These are phyloP conservation scores for Semaprochilodus insignis DNA, from an alignment of 2,797 vertebrate genomes.

Conservation along the genomic window DNA sequence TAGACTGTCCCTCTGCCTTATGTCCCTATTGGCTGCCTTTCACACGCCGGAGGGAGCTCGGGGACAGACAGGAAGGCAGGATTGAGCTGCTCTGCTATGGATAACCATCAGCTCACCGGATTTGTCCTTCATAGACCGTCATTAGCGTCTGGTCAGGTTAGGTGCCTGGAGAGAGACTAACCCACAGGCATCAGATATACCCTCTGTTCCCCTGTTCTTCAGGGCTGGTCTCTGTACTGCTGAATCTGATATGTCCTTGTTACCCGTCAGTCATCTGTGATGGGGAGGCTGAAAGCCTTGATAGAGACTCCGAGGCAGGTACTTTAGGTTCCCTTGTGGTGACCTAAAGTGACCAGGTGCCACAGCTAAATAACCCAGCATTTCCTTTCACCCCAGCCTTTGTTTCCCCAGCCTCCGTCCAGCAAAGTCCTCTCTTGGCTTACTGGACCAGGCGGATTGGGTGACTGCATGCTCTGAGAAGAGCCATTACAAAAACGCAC, in stretches of 20 bases:
- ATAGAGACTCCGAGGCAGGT: constrained; percentile 33
- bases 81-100: constrained; percentile 45
- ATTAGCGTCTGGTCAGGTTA: constrained; percentile 51
- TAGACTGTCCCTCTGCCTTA: constrained; percentile 10
- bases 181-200: constrained; percentile 36
- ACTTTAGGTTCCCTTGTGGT: constrained; percentile 30
- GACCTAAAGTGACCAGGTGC: constrained; percentile 11
- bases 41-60: constrained; percentile 26
- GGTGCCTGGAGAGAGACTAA: constrained; percentile 39
- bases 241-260: constrained; percentile 39
- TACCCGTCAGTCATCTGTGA: constrained; percentile 32
- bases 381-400: constrained; percentile 65
- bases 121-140: constrained; percentile 55
- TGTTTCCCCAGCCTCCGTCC: constrained; percentile 63
- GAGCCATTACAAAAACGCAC: constrained; percentile 67
- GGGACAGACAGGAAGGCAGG: constrained; percentile 39
- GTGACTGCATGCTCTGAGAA: constrained; percentile 72
- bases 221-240: constrained; percentile 20
- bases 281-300: constrained; percentile 32
- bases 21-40: constrained; percentile 46
- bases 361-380: constrained; percentile 31
- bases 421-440: constrained; percentile 66
- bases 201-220: constrained; percentile 23
- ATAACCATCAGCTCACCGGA: constrained; percentile 56
- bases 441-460: constrained; percentile 59